Conservation (phyloP, 35 echinoderm and acorn worm species). For the Lytechinus variegatus region DNA sequence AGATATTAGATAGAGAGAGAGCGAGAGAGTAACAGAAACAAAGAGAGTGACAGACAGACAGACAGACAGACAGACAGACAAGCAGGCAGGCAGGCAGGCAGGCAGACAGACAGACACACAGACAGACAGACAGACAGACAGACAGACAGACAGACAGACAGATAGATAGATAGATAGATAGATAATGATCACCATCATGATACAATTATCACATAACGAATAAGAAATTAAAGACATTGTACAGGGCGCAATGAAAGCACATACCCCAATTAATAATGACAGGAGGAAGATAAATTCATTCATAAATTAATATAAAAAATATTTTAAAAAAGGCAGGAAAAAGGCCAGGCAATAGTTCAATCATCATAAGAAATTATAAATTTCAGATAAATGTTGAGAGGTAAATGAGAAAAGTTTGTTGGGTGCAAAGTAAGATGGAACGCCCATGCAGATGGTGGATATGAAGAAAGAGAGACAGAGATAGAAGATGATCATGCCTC, state of each 20-base stretch:
- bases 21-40: neutral
- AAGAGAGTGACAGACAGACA: neutral
- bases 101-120: neutral
- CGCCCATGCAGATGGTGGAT: neutral
- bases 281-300: neutral
- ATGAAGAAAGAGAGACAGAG: neutral
- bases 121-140: neutral
- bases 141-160: neutral
- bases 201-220: neutral
- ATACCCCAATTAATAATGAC: neutral
- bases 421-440: neutral
- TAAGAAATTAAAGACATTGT: neutral
- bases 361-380: slow-evolving; percentile 18
- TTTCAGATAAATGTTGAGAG: neutral
- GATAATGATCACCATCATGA: neutral
- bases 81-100: neutral
- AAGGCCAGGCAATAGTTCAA: neutral
- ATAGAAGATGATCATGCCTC: neutral
- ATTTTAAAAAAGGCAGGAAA: neutral
- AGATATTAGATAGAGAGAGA: neutral
- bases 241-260: neutral
- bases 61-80: neutral
- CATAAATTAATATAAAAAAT: neutral
- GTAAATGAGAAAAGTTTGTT: neutral
- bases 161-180: neutral